A percentile compares a stretch with the other conserved stretches of the same genome.
Conservation (phyloP, 2,797 vertebrate species). For the Diplodus puntazzo region DNA sequence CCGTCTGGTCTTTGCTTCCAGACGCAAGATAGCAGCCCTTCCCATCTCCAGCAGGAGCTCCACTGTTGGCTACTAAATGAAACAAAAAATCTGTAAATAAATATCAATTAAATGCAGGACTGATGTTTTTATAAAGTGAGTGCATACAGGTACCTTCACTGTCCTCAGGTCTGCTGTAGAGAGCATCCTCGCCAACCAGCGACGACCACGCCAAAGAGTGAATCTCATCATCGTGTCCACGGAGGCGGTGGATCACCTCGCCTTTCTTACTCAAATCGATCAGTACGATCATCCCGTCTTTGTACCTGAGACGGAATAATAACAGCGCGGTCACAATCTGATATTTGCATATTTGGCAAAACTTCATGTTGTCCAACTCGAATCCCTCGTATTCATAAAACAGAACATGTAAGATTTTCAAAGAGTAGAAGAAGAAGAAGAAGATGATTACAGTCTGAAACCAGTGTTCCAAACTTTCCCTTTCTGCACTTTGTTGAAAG, state of each 20-base stretch:
- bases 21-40: constrained; percentile 91
- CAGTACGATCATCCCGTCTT: constrained; percentile 94
- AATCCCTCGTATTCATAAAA: too few species aligned
- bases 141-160: constrained; percentile 78
- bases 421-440: too few species aligned
- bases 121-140: not conserved
- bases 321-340: not conserved
- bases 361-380: not conserved
- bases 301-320: constrained; percentile 86
- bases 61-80: constrained; percentile 66
- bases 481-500: too few species aligned
- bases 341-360: not conserved
- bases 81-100: not conserved
- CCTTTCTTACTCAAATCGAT: constrained; percentile 94
- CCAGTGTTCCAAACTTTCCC: too few species aligned
- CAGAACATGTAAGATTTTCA: too few species aligned
- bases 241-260: constrained; percentile 90
- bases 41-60: constrained; percentile 71
- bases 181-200: constrained; percentile 80
- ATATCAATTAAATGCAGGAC: not conserved
- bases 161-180: constrained; percentile 78
- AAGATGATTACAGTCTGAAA: too few species aligned
- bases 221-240: constrained; percentile 97
- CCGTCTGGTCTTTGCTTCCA: constrained; percentile 96
- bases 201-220: constrained; percentile 95